phyloP scores from a whole-genome alignment of 2,113 vertebrate genomes.

The Chloroceryle aenea region DNA sequence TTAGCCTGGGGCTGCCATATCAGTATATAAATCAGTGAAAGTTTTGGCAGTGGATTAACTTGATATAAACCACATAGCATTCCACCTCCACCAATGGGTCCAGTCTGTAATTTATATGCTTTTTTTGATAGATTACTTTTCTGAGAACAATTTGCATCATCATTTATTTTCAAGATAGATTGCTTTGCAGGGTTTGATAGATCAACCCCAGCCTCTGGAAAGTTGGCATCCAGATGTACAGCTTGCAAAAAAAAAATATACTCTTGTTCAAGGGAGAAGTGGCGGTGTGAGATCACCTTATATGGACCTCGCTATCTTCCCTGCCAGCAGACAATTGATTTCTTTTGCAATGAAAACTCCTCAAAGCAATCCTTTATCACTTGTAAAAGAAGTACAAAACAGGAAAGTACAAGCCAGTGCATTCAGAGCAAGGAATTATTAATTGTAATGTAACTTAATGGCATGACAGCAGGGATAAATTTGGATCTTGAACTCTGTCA shows the following conservation, averaged over 20 bases:
- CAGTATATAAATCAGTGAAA: slow-evolving; percentile 38
- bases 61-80: slow-evolving; percentile 45
- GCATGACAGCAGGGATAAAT: slow-evolving; percentile 30
- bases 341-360: slow-evolving; percentile 54
- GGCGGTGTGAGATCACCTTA: slow-evolving; percentile 35
- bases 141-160: slow-evolving; percentile 12
- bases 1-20: slow-evolving; percentile 7
- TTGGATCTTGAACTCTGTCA: background rate
- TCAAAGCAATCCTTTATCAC: slow-evolving; percentile 46
- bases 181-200: slow-evolving; percentile 15
- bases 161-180: slow-evolving; percentile 36
- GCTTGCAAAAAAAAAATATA: background rate
- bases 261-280: background rate
- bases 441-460: slow-evolving; percentile 27
- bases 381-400: slow-evolving; percentile 19
- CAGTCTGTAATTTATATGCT: slow-evolving; percentile 1
- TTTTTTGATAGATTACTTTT: slow-evolving; percentile 23
- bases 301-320: slow-evolving; percentile 48
- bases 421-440: slow-evolving; percentile 17
- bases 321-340: slow-evolving; percentile 42
- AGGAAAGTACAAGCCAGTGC: background rate
- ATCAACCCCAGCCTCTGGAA: background rate
- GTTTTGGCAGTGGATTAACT: slow-evolving; percentile 56
- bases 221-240: slow-evolving; percentile 58
- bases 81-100: background rate